Evolutionary conservation across 2,888 invertebrate species (phyloP).

Genomic region (Masnerella sp.): DNA sequence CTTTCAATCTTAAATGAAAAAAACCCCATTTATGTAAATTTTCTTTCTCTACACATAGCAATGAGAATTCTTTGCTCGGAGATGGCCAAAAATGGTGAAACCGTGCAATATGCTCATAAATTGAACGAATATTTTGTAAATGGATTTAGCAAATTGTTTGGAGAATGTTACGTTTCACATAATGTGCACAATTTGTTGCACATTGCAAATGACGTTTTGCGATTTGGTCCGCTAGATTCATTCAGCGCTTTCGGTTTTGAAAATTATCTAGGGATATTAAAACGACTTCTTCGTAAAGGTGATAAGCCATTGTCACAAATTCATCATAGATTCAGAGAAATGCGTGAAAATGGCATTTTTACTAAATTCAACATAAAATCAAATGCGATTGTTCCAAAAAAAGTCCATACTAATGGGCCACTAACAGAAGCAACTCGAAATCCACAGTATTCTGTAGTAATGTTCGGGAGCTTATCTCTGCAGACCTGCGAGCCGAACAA

Average conservation of each 20-base stretch:
- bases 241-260: constrained; percentile 5
- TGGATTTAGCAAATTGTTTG: neutral
- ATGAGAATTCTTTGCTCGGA: constrained; percentile 8
- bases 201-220: neutral
- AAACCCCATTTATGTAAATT: neutral
- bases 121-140: neutral
- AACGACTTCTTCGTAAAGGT: constrained; percentile 7
- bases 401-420: neutral
- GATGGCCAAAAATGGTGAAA: neutral
- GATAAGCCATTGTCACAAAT: constrained; percentile 4
- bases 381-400: neutral
- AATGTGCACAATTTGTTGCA: constrained; percentile 11
- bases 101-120: neutral
- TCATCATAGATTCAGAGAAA: neutral
- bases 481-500: neutral
- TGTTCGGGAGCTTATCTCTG: neutral
- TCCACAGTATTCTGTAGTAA: neutral
- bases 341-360: neutral
- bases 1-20: neutral
- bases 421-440: neutral
- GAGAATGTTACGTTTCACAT: constrained; percentile 14
- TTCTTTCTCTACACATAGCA: constrained; percentile 6
- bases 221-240: constrained; percentile 2
- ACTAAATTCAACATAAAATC: neutral
- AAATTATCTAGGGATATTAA: constrained; percentile 12